Conservation (phyloP, 2,888 invertebrate species). For the Ectemnius cavifrons region DNA sequence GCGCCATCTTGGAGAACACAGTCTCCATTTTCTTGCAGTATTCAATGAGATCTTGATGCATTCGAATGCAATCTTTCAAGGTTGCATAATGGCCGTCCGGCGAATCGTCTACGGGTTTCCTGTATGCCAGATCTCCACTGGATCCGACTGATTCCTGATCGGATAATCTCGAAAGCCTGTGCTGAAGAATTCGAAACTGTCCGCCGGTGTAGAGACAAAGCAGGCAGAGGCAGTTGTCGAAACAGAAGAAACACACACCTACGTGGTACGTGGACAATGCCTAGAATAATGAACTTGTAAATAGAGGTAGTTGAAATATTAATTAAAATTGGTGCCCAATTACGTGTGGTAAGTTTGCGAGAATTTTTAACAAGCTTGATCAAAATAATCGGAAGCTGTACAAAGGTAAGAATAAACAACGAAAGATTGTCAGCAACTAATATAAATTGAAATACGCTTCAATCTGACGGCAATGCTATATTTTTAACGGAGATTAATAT, state of each 20-base stretch:
- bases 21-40: conserved; percentile 51
- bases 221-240: conserved; percentile 58
- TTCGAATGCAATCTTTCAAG: conserved; percentile 40
- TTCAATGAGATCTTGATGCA: conserved; percentile 53
- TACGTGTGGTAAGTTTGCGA: too few species aligned
- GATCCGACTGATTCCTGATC: not conserved
- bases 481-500: not conserved
- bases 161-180: conserved; percentile 28
- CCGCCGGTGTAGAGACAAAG: conserved; percentile 55
- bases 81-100: conserved; percentile 3
- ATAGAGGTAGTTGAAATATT: not conserved
- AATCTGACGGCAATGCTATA: too few species aligned
- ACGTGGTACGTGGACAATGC: conserved; percentile 40
- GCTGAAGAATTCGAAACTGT: conserved; percentile 62
- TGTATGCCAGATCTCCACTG: too few species aligned
- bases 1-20: conserved; percentile 47
- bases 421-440: too few species aligned
- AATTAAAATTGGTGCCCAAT: not conserved
- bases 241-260: conserved; percentile 59
- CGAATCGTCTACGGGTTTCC: not conserved
- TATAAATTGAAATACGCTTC: too few species aligned
- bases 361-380: too few species aligned
- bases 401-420: not conserved
- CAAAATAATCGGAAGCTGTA: too few species aligned
- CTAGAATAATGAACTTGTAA: conserved; percentile 24